Percentiles rank a stretch among this genome's conserved stretches.
phyloP scores from a whole-genome alignment of 1,140 invertebrate genomes.

The Camponotus floridanus region DNA sequence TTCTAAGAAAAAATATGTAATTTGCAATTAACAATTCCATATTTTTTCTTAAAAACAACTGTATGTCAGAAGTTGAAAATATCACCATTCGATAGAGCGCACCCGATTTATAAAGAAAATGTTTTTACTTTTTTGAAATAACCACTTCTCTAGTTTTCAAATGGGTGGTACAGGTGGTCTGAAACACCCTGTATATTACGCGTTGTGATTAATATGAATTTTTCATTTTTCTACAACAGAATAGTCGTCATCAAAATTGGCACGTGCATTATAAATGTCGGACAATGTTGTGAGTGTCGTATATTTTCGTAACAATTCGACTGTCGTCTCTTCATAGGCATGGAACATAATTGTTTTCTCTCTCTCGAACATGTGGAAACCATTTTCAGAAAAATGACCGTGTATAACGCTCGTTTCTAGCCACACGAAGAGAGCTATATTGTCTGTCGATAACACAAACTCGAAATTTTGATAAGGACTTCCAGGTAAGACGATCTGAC shows the following conservation, averaged over 20 bases:
- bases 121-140: no score
- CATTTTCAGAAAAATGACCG: conserved; percentile 90
- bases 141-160: no score
- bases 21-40: no score
- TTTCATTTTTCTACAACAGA: neutral
- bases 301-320: conserved; percentile 69
- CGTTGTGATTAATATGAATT: neutral
- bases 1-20: no score
- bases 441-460: conserved; percentile 83
- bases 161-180: no score
- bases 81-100: no score
- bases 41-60: no score
- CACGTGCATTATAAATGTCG: conserved; percentile 72
- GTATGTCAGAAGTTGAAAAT: no score
- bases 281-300: conserved; percentile 75
- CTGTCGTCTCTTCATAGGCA: conserved; percentile 62
- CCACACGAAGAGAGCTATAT: conserved; percentile 89
- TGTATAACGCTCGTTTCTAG: conserved; percentile 85
- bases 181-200: no score
- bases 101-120: no score
- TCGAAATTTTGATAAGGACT: conserved; percentile 72
- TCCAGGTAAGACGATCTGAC: conserved; percentile 54
- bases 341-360: conserved; percentile 75
- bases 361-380: conserved; percentile 85
- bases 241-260: conserved; percentile 2